Percentiles rank a stretch among this genome's conserved stretches.
phyloP scores from a whole-genome alignment of 2,797 vertebrate genomes.

The Nannoperca obscura region DNA sequence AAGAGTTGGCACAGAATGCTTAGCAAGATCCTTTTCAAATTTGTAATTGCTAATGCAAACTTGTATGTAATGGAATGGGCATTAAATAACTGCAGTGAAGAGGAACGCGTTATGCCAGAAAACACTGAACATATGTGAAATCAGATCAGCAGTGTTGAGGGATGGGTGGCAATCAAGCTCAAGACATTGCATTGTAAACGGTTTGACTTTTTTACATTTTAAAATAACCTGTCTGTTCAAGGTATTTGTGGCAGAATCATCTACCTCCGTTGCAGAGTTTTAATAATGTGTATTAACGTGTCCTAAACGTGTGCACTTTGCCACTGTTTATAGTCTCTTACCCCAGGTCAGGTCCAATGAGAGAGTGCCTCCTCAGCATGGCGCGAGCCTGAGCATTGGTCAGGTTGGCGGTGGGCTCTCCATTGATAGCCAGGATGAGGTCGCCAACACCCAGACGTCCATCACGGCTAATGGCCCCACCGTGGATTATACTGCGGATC shows the following conservation, averaged over 20 bases:
- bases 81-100: neutral
- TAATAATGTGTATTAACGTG: neutral
- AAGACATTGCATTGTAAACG: neutral
- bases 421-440: constrained; percentile 94
- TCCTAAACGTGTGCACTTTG: neutral
- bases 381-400: constrained; percentile 94
- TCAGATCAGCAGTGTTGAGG: neutral
- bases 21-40: neutral
- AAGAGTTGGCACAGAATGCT: neutral
- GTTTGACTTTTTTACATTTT: neutral
- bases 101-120: neutral
- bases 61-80: too few relatives aligned
- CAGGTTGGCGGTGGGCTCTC: constrained; percentile 90
- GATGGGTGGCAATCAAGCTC: constrained; percentile 4
- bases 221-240: neutral
- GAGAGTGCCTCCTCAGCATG: constrained; percentile 94
- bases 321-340: constrained; percentile 66
- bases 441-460: constrained; percentile 94
- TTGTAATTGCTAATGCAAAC: neutral
- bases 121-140: neutral
- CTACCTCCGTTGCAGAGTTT: neutral
- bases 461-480: constrained; percentile 95
- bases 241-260: neutral
- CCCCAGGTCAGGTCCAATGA: constrained; percentile 95
- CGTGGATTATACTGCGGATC: constrained; percentile 95